These are phyloP conservation scores for Rapana venosa DNA, from an alignment of 2,888 invertebrate genomes.

Conservation along the genomic window DNA sequence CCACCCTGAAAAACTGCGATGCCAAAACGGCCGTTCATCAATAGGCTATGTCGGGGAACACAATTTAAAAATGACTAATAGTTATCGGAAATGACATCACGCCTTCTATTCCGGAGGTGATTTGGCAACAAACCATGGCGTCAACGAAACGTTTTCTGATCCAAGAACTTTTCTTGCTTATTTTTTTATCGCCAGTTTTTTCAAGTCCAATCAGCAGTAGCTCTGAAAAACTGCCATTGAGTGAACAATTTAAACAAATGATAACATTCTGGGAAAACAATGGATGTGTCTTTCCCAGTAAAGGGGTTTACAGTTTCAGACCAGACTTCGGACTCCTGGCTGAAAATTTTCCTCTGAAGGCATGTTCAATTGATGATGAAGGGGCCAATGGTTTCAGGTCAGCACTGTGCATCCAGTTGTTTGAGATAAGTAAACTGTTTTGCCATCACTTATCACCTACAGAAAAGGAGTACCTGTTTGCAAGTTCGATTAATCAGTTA, in stretches of 20 bases:
- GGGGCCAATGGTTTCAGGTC: not conserved
- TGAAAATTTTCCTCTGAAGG: not conserved
- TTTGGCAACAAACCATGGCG: constrained; percentile 42
- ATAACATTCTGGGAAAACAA: not conserved
- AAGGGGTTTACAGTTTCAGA: not conserved
- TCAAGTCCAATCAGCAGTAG: not conserved
- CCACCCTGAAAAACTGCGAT: not conserved
- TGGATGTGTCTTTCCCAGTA: not conserved
- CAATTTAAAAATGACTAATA: not conserved
- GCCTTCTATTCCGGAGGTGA: constrained; percentile 25
- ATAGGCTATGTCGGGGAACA: not conserved
- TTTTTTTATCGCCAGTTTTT: not conserved
- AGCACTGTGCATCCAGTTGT: not conserved
- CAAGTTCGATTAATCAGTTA: not conserved
- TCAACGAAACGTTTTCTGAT: not conserved
- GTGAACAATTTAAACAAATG: too few species aligned
- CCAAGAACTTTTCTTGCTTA: not conserved
- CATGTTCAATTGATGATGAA: not conserved
- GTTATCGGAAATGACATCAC: constrained; percentile 22
- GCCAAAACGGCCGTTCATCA: not conserved
- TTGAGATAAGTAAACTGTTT: not conserved
- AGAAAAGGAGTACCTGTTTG: not conserved
- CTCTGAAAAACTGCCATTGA: not conserved
- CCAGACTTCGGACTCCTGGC: not conserved
- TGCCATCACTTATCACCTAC: not conserved